Evolutionary conservation across 2,113 vertebrate species (phyloP).

Genomic region (Myotis yumanensis): DNA sequence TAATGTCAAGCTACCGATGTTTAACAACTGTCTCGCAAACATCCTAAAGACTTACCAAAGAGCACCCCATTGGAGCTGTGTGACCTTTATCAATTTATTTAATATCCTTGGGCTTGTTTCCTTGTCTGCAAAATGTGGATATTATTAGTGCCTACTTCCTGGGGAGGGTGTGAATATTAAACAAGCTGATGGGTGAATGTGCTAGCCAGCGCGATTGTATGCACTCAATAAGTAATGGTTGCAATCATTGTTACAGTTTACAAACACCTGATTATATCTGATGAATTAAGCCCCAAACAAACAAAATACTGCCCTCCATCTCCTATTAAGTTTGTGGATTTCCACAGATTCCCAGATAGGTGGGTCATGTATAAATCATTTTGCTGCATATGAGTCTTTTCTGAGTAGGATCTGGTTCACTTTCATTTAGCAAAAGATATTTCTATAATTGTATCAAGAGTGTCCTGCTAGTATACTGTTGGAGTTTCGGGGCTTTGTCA

Average conservation of each 20-base stretch:
- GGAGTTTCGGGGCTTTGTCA: not conserved
- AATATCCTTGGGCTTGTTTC: not conserved
- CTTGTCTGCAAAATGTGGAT: not conserved
- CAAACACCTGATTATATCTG: not conserved
- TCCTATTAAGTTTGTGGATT: not conserved
- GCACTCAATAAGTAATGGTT: not conserved
- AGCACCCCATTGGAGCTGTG: too few relatives aligned
- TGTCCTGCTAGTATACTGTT: not conserved
- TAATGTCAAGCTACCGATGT: not conserved
- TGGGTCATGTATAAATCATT: not conserved
- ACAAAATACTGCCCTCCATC: not conserved
- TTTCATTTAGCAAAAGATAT: not conserved
- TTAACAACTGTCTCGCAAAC: not conserved
- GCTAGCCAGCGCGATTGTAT: not conserved
- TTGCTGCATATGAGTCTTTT: not conserved
- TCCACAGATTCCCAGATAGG: too few relatives aligned
- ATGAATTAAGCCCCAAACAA: not conserved
- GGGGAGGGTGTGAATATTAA: not conserved
- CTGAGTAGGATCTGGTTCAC: not conserved
- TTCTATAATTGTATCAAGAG: not conserved
- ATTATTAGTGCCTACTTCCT: not conserved
- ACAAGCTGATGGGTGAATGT: not conserved
- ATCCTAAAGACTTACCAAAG: not conserved
- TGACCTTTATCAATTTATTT: not conserved
- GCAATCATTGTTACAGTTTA: not conserved